Evolutionary conservation across 2,888 invertebrate genomes (phyloP).

Genomic region (Empis stercorea): DNA sequence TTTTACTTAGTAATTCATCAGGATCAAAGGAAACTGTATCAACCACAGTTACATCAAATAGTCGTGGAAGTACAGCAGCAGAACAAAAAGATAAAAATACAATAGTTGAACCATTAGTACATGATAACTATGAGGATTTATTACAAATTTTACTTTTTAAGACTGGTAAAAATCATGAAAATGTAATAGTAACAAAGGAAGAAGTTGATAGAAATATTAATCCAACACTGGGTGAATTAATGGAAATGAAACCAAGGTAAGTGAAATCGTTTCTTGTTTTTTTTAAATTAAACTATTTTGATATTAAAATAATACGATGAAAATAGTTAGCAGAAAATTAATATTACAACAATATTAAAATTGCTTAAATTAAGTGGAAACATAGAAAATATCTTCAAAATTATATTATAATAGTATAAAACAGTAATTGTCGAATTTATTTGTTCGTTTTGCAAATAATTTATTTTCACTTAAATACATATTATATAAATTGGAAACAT

Average conservation of each 20-base stretch:
- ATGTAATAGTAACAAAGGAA: conserved; percentile 37
- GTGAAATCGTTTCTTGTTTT: conserved; percentile 12
- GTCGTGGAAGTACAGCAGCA: conserved; percentile 9
- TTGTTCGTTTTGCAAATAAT: no score
- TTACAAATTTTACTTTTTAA: conserved; percentile 20
- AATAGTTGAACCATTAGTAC: conserved; percentile 19
- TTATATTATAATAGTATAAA: no score
- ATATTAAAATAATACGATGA: not conserved
- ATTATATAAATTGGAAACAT: no score
- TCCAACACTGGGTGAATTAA: conserved; percentile 58
- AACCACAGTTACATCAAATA: conserved; percentile 24
- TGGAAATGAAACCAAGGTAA: conserved; percentile 40
- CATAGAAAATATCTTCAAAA: no score
- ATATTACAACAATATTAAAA: no score
- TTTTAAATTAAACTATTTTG: not conserved
- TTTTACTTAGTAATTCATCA: conserved; percentile 28
- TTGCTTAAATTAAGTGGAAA: no score
- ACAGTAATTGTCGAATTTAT: no score
- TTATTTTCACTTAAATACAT: no score
- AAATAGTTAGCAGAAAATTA: no score
- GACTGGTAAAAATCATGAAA: conserved; percentile 19
- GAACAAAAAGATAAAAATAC: conserved; percentile 1
- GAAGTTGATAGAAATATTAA: conserved; percentile 44
- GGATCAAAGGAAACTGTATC: conserved; percentile 35
- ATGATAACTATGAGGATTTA: conserved; percentile 31